phyloP scores from a whole-genome alignment of 2,888 invertebrate species.

The Neuroscelio doddi region DNA sequence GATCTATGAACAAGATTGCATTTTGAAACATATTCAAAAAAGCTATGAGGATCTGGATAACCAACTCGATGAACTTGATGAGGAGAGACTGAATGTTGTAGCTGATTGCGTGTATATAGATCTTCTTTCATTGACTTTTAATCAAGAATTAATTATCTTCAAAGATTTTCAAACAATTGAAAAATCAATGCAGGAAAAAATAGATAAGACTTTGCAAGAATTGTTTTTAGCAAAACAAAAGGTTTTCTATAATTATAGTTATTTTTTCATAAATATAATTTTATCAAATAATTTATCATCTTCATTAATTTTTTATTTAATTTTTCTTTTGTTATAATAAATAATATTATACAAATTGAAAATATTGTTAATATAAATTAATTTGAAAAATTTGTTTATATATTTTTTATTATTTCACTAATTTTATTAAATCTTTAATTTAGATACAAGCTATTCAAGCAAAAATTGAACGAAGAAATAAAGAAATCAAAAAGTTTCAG shows the following conservation, averaged over 20 bases:
- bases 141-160: conserved; percentile 83
- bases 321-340: no score
- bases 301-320: no score
- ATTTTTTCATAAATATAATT: conserved; percentile 1
- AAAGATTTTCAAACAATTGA: conserved; percentile 83
- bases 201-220: conserved; percentile 75
- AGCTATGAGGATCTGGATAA: conserved; percentile 80
- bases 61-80: conserved; percentile 74
- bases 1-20: conserved; percentile 79
- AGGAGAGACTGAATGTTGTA: conserved; percentile 76
- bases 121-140: conserved; percentile 78
- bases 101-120: conserved; percentile 77
- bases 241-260: conserved; percentile 36
- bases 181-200: conserved; percentile 76
- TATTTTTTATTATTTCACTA: no score
- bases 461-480: conserved; percentile 73
- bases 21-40: conserved; percentile 76
- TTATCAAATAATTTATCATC: no score
- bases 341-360: no score
- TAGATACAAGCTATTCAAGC: conserved; percentile 50
- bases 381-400: conserved; percentile 1
- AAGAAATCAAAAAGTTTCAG: conserved; percentile 70
- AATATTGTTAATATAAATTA: neutral
- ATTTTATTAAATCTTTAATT: no score
- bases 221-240: conserved; percentile 59